These are phyloP conservation scores for Crematogaster levior DNA, from an alignment of 2,888 invertebrate species.

Conservation along the genomic window DNA sequence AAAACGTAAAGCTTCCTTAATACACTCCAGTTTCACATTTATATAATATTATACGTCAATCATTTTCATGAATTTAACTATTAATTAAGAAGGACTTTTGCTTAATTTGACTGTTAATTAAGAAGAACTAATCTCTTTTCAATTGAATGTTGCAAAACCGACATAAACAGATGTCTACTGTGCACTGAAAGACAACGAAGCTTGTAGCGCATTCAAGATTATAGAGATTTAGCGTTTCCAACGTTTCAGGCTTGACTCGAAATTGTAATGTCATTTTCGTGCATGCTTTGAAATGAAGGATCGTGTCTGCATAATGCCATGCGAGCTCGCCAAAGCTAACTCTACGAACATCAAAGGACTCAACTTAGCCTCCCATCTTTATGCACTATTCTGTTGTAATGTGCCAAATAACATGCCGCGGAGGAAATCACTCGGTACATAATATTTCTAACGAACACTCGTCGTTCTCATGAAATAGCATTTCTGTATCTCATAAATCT, in stretches of 20 bases:
- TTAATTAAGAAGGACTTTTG: too few species aligned
- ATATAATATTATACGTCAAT: not conserved
- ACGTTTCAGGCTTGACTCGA: slow-evolving; percentile 13
- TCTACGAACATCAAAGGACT: slow-evolving; percentile 40
- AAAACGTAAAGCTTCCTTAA: not conserved
- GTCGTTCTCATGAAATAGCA: not conserved
- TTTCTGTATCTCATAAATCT: slow-evolving; percentile 16
- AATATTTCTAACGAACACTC: slow-evolving; percentile 41
- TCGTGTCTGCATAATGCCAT: slow-evolving; percentile 48
- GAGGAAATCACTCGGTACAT: slow-evolving; percentile 43
- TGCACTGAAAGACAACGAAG: not conserved
- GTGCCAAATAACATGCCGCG: slow-evolving; percentile 34
- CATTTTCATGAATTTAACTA: not conserved
- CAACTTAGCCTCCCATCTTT: slow-evolving; percentile 34
- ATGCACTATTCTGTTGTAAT: slow-evolving; percentile 32
- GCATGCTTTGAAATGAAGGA: slow-evolving; percentile 36
- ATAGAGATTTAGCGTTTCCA: slow-evolving; percentile 33
- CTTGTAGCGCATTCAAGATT: slow-evolving; percentile 22
- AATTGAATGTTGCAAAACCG: slow-evolving; percentile 12
- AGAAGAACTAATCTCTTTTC: not conserved
- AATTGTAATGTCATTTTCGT: slow-evolving; percentile 50
- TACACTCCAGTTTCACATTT: not conserved
- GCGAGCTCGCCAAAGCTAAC: slow-evolving; percentile 41
- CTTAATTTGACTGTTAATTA: too few species aligned
- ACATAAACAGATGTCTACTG: slow-evolving; percentile 7